Evolutionary conservation across 2,888 invertebrate species (phyloP).

Genomic region (Cistogaster globosa): DNA sequence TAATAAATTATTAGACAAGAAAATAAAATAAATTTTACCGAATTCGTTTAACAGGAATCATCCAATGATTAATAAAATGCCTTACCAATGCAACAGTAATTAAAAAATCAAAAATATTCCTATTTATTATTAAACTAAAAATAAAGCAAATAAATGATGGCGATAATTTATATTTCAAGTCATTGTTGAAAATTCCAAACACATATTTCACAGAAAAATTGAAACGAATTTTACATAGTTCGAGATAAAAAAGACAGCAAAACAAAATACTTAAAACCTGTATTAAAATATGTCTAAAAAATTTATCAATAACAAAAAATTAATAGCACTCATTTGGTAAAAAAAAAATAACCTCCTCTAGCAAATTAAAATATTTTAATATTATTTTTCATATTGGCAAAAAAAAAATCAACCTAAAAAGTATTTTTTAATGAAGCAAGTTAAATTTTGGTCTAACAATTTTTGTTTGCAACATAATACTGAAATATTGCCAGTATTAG

Average conservation of each 20-base stretch:
- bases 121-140: no score
- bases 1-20: no score
- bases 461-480: constrained; percentile 25
- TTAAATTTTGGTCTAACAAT: constrained; percentile 47
- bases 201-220: background rate
- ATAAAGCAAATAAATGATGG: no score
- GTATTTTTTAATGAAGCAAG: constrained; percentile 61
- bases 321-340: constrained; percentile 60
- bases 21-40: no score
- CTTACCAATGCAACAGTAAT: no score
- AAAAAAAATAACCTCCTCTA: constrained; percentile 58
- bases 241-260: background rate
- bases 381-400: constrained; percentile 6
- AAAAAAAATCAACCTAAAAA: constrained; percentile 49
- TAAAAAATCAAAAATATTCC: no score
- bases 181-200: no score
- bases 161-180: no score
- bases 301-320: constrained; percentile 45
- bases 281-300: background rate
- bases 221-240: background rate
- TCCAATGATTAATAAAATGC: no score
- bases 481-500: constrained; percentile 27
- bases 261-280: no score
- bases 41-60: no score
- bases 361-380: constrained; percentile 34